Conservation (phyloP, 2,113 vertebrate species). For the Bucco capensis region DNA sequence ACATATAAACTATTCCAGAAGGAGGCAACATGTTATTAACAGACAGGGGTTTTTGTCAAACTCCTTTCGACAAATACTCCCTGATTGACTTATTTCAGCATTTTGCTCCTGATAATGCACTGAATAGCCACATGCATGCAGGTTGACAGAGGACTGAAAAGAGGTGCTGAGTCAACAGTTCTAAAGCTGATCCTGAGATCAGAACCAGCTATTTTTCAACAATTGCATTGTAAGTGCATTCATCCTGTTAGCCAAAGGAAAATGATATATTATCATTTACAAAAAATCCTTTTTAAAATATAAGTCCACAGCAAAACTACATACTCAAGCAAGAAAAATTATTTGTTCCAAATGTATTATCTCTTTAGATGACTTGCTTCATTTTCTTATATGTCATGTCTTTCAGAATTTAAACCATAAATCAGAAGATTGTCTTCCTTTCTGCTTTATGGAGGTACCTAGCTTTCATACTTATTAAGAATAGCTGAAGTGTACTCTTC, state of each 20-base stretch:
- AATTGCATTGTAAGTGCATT: not conserved
- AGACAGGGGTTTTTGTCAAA: not conserved
- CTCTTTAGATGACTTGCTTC: not conserved
- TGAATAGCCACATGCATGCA: not conserved
- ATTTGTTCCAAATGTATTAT: not conserved
- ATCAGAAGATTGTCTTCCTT: not conserved
- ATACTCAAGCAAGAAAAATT: not conserved
- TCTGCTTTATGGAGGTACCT: not conserved
- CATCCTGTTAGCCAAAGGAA: not conserved
- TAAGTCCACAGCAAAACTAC: not conserved
- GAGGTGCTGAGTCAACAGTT: not conserved
- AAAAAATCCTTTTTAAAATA: not conserved
- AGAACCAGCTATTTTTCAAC: not conserved
- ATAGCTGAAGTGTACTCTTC: not conserved
- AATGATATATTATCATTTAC: not conserved
- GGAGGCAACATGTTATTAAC: rapidly evolving
- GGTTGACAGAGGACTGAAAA: not conserved
- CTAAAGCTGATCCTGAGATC: not conserved
- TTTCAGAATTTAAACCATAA: not conserved
- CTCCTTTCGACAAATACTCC: not conserved
- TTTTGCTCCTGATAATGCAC: not conserved
- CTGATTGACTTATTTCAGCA: not conserved
- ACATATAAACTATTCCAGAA: not conserved
- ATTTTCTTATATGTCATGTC: not conserved
- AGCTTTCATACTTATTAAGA: not conserved